A percentile compares a stretch with the other conserved stretches of the same genome.
Evolutionary conservation across 2,888 invertebrate genomes (phyloP).

Genomic region (Diaprepes abbreviatus): DNA sequence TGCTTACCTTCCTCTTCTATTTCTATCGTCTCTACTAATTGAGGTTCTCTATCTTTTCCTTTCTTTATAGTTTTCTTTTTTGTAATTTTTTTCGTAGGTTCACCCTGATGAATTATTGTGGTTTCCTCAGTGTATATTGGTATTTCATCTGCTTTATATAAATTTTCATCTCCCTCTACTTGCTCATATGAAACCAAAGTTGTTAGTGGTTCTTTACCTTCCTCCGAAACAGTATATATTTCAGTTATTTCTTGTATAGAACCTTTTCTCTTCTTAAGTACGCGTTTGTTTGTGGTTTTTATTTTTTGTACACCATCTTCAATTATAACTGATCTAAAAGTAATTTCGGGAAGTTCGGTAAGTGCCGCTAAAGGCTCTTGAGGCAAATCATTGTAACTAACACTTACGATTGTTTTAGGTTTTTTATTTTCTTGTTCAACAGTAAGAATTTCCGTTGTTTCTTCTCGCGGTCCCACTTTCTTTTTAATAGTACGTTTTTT

Average conservation of each 20-base stretch:
- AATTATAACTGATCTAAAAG: conserved; percentile 49
- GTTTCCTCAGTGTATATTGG: conserved; percentile 62
- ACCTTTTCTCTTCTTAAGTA: conserved; percentile 62
- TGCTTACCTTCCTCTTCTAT: conserved; percentile 61
- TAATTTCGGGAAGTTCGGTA: conserved; percentile 60
- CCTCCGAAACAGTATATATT: conserved; percentile 59
- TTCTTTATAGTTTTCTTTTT: too few relatives aligned
- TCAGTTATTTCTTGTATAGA: conserved; percentile 63
- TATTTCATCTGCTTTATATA: conserved; percentile 61
- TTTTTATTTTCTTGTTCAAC: conserved; percentile 58
- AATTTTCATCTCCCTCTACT: conserved; percentile 49
- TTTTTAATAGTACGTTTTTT: conserved; percentile 66
- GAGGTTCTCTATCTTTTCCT: too few relatives aligned
- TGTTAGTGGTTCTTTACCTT: conserved; percentile 57
- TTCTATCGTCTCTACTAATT: conserved; percentile 44
- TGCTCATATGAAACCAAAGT: conserved; percentile 55
- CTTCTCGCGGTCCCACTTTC: conserved; percentile 62
- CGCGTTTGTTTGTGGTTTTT: conserved; percentile 61
- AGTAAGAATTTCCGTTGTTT: conserved; percentile 61
- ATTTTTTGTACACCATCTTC: conserved; percentile 53
- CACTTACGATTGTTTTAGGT: conserved; percentile 31
- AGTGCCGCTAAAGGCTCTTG: too few relatives aligned
- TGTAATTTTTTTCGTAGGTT: too few relatives aligned
- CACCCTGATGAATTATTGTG: conserved; percentile 54
- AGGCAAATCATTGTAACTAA: conserved; percentile 59